phyloP scores from a whole-genome alignment of 2,888 invertebrate species.

The Tanaodytes sp. region DNA sequence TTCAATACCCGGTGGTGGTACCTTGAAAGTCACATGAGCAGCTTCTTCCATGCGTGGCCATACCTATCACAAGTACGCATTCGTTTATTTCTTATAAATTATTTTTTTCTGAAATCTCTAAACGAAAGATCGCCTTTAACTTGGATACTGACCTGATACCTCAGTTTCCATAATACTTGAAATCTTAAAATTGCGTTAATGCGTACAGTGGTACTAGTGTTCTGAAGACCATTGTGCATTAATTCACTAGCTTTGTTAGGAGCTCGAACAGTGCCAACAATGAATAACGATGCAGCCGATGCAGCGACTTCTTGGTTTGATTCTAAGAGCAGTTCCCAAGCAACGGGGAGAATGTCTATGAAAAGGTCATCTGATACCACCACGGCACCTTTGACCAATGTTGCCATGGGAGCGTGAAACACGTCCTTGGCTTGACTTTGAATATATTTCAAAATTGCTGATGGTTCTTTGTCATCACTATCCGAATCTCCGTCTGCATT shows the following conservation, averaged over 20 bases:
- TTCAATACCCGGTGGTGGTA: constrained; percentile 98
- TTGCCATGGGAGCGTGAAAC: constrained; percentile 91
- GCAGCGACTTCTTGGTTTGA: constrained; percentile 90
- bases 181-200: constrained; percentile 90
- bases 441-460: constrained; percentile 85
- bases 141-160: constrained; percentile 86
- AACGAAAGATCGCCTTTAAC: too few species aligned
- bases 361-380: constrained; percentile 91
- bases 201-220: constrained; percentile 86
- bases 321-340: constrained; percentile 96
- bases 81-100: too few species aligned
- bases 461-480: constrained; percentile 76
- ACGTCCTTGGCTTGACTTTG: constrained; percentile 88
- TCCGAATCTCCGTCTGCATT: constrained; percentile 70
- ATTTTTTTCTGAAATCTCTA: too few species aligned
- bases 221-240: constrained; percentile 90
- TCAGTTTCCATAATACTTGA: constrained; percentile 95
- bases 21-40: constrained; percentile 95
- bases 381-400: constrained; percentile 90
- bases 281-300: constrained; percentile 90
- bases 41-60: constrained; percentile 99
- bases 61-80: too few species aligned
- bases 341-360: constrained; percentile 89
- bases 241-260: constrained; percentile 91
- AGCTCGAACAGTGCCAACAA: constrained; percentile 92